These are phyloP conservation scores for Ladona fulva DNA, from an alignment of 1,140 invertebrate species.

Conservation along the genomic window DNA sequence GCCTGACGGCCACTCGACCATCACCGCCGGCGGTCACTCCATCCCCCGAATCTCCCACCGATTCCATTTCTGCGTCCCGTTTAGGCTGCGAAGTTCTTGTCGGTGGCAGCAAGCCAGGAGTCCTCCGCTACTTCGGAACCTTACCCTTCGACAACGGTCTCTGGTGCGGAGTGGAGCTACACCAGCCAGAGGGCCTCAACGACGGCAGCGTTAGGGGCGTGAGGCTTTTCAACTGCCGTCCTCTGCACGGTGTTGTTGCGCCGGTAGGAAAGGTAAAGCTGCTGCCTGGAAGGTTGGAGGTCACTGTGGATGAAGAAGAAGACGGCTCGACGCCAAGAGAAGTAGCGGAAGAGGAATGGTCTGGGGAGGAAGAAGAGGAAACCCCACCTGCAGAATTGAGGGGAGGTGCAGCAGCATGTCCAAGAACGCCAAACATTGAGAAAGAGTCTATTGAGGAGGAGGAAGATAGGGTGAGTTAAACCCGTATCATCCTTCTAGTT, in stretches of 20 bases:
- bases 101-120: conserved; percentile 41
- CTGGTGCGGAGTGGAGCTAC: conserved; percentile 55
- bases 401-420: not conserved
- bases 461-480: too few species aligned
- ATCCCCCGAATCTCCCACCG: not conserved
- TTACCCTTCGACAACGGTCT: conserved; percentile 47
- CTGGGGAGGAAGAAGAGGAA: not conserved
- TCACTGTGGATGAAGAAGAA: not conserved
- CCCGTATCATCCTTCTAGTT: too few species aligned
- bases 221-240: conserved; percentile 42
- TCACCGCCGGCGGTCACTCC: conserved; percentile 16
- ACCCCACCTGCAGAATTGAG: not conserved
- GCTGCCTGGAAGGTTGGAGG: not conserved
- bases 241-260: conserved; percentile 41
- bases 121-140: conserved; percentile 46
- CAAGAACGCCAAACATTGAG: too few species aligned
- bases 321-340: not conserved
- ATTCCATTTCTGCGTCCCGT: conserved; percentile 26
- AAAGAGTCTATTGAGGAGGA: too few species aligned
- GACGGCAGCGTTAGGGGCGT: conserved; percentile 50
- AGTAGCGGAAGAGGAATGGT: not conserved
- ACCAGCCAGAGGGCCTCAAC: conserved; percentile 48
- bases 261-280: conserved; percentile 32
- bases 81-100: conserved; percentile 45
- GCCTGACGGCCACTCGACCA: conserved; percentile 21